Conservation (phyloP, 2,113 vertebrate species). For the Herpetotheres cachinnans region DNA sequence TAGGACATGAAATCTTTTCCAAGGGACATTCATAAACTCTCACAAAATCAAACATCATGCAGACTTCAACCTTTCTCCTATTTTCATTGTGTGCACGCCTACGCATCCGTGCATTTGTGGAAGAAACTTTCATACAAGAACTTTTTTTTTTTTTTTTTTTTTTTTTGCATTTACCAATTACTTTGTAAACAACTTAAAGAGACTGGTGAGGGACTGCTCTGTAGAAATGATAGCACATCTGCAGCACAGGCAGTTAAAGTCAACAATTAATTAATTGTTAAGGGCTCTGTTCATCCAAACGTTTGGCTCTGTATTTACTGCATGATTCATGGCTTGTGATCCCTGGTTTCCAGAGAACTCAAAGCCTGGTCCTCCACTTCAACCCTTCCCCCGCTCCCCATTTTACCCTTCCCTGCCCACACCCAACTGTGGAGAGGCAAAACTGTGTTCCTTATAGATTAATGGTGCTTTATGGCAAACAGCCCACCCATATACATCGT, state of each 20-base stretch:
- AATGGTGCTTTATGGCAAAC: not conserved
- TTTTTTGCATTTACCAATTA: slow-evolving; percentile 11
- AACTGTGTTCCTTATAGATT: accelerated
- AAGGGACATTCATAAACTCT: slow-evolving; percentile 42
- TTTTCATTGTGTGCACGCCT: slow-evolving; percentile 54
- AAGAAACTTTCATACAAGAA: slow-evolving; percentile 15
- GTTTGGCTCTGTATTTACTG: slow-evolving; percentile 51
- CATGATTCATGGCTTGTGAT: slow-evolving; percentile 57
- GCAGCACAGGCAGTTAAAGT: slow-evolving; percentile 55
- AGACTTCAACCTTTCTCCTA: slow-evolving; percentile 38
- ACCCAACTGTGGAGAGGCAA: not conserved
- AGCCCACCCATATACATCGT: not conserved
- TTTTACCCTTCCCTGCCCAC: slow-evolving; percentile 17
- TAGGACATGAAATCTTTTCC: slow-evolving; percentile 39
- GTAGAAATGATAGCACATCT: slow-evolving; percentile 53
- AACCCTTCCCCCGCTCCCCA: not conserved
- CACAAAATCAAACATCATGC: slow-evolving; percentile 28
- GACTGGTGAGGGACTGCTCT: slow-evolving; percentile 29
- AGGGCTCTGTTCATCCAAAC: slow-evolving; percentile 44
- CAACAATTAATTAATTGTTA: slow-evolving; percentile 65
- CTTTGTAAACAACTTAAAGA: slow-evolving; percentile 51
- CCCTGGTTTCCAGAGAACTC: slow-evolving; percentile 45
- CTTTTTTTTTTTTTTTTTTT: not conserved
- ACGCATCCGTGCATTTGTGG: not conserved
- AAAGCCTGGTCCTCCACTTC: slow-evolving; percentile 15